Evolutionary conservation across 2,113 vertebrate species (phyloP).

Genomic region (Charadrius vociferus): DNA sequence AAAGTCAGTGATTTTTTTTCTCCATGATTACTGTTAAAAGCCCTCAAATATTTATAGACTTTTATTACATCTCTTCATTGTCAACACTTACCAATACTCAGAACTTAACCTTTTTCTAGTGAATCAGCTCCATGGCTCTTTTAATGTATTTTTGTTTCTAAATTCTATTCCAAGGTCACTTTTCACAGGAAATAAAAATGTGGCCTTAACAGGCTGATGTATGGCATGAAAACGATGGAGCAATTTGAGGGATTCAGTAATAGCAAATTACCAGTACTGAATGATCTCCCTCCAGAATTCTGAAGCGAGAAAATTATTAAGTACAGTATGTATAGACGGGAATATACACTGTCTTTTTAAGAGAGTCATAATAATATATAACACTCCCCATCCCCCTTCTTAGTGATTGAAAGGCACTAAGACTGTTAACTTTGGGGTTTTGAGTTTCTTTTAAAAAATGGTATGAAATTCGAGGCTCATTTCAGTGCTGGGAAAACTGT

Average conservation of each 20-base stretch:
- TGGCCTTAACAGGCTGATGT: not conserved
- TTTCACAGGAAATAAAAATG: constrained; percentile 11
- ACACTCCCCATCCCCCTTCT: fast-evolving
- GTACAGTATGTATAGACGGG: not conserved
- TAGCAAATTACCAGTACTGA: not conserved
- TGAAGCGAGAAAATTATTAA: not conserved
- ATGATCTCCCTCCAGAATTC: not conserved
- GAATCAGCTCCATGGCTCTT: not conserved
- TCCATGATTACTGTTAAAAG: not conserved
- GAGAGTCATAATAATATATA: not conserved
- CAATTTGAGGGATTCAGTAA: not conserved
- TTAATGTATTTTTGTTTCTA: not conserved
- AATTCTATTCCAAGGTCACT: not conserved
- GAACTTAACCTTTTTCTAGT: not conserved
- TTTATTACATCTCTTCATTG: not conserved
- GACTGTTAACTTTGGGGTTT: not conserved
- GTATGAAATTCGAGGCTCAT: not conserved
- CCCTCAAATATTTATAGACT: not conserved
- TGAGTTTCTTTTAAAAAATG: not conserved
- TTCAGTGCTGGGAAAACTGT: not conserved
- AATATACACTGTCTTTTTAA: not conserved
- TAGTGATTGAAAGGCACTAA: not conserved
- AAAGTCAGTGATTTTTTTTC: not conserved
- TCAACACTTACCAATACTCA: not conserved
- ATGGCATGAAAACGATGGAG: not conserved